phyloP scores from a whole-genome alignment of 2,888 invertebrate species.

The Tetragnatha montana region DNA sequence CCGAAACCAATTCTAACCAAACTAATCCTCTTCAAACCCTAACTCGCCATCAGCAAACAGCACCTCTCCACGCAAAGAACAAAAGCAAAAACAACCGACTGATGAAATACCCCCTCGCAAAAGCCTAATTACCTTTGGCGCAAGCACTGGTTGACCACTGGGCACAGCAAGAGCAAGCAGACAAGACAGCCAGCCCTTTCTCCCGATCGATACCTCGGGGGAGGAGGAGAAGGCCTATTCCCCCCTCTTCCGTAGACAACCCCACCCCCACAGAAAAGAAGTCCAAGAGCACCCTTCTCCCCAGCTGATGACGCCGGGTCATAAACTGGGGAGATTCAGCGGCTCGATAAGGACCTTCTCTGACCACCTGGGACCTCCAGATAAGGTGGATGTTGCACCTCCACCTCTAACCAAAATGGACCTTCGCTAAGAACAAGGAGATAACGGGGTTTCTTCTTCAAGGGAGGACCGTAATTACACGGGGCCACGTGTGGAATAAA shows the following conservation, averaged over 20 bases:
- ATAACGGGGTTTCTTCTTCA: slow-evolving; percentile 19
- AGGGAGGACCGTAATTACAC: slow-evolving; percentile 26
- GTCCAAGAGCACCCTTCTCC: slow-evolving; percentile 24
- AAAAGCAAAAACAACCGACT: slow-evolving; percentile 25
- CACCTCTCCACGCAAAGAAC: slow-evolving; percentile 11
- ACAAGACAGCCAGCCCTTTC: slow-evolving; percentile 6
- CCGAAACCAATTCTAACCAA: no score
- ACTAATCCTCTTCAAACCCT: no score
- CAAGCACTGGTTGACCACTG: slow-evolving; percentile 39
- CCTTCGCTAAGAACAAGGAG: slow-evolving; percentile 26
- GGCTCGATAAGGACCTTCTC: slow-evolving; percentile 45
- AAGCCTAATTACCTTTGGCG: slow-evolving; percentile 51
- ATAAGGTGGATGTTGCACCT: slow-evolving; percentile 30
- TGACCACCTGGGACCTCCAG: slow-evolving; percentile 65
- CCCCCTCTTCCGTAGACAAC: slow-evolving; percentile 4
- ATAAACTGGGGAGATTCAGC: slow-evolving; percentile 65
- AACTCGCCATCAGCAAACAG: background rate
- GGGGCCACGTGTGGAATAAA: slow-evolving; percentile 13
- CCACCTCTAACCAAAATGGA: slow-evolving; percentile 22
- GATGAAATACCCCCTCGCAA: slow-evolving; percentile 46
- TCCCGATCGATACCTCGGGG: slow-evolving; percentile 31
- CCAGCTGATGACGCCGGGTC: slow-evolving; percentile 57
- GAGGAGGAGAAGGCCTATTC: slow-evolving; percentile 25
- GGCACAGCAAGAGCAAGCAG: slow-evolving; percentile 5
- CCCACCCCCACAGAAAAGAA: slow-evolving; percentile 18